Evolutionary conservation across 2,797 vertebrate genomes (phyloP), one percentile per base, ranked within the genome.

Genomic region (Neomorphus geoffroyi): DNA sequence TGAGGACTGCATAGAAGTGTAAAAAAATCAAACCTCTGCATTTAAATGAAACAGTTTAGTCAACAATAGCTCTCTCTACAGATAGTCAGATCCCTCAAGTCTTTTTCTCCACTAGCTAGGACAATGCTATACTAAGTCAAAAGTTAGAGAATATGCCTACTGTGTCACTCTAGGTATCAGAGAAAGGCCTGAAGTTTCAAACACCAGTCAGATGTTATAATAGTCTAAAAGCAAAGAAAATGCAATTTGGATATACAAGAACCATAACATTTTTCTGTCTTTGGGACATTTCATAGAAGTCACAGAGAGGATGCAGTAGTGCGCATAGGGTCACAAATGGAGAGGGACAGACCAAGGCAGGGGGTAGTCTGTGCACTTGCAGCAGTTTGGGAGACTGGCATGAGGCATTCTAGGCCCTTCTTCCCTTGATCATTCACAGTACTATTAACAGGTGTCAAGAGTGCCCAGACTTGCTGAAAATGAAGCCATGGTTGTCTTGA

Each of bases 381-480:
- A 84, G 51, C 50, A 66, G 18, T 62, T 57, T 53, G 46, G 53
- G 48, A 56, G 48, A 28, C 70, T 90, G 66, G 60, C 46, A 94
- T 78, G 80, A 90, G 66, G 91, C 77, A 81, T 61, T 50, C 81
- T 62, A 86, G 45, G 60, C 41, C 73, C 43, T 80, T 62, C 62
- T 50, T 46, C 23, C 35, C 54, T 48, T 77, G 62, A 86, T 32
- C 11, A 71, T 33, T 27, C 61, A 60, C 66, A 62, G 66, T 28
- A 62, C 85, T 85, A 92, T 62, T 80, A 84, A 80, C 94, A 95
- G 94, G 90, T 96, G 94, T 37, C 88, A 14, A 41, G 45, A 79
- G 75, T 23, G 51, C 39, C 64, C 89, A 94, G 70, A 30, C 73
- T 83, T 88, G 87, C 70, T 84, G 85, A 81, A 96, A 96, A 96